Conservation (phyloP, 2,113 vertebrate species). For the Rhodinocichla rosea region DNA sequence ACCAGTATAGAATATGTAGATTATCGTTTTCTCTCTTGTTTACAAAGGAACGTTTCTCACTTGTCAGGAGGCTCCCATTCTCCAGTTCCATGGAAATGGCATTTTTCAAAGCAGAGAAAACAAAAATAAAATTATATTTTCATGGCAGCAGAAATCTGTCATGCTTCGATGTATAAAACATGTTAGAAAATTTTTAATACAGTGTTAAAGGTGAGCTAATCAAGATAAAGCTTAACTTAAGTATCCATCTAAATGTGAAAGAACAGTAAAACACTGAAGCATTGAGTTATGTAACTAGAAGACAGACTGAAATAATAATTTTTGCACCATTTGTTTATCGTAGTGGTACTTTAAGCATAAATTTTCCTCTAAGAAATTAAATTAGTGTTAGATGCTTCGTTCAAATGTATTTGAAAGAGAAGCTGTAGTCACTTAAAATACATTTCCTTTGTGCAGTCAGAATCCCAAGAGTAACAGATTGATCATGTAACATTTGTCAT, state of each 20-base stretch:
- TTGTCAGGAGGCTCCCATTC: constrained; percentile 47
- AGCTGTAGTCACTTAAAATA: background rate
- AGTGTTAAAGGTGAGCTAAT: constrained; percentile 53
- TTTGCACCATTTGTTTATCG: background rate
- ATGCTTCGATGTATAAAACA: constrained; percentile 40
- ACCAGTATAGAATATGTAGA: background rate
- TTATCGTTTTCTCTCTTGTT: constrained; percentile 36
- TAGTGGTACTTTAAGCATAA: background rate
- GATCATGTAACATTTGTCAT: background rate
- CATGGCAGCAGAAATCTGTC: background rate
- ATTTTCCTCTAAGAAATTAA: background rate
- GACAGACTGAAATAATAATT: background rate
- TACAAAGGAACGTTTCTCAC: constrained; percentile 40
- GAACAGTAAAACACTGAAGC: background rate
- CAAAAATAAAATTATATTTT: background rate
- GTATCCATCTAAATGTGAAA: constrained; percentile 40
- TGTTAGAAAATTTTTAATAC: constrained; percentile 20
- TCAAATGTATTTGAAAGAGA: background rate
- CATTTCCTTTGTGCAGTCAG: background rate
- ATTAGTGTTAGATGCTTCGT: background rate
- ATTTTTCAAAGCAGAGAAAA: constrained; percentile 50
- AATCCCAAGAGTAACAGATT: background rate
- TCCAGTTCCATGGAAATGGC: constrained; percentile 9
- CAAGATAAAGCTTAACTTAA: constrained; percentile 58
- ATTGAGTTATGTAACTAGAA: background rate